These are phyloP conservation scores for Tiliacea aurago DNA, from an alignment of 2,888 invertebrate species.

Conservation along the genomic window DNA sequence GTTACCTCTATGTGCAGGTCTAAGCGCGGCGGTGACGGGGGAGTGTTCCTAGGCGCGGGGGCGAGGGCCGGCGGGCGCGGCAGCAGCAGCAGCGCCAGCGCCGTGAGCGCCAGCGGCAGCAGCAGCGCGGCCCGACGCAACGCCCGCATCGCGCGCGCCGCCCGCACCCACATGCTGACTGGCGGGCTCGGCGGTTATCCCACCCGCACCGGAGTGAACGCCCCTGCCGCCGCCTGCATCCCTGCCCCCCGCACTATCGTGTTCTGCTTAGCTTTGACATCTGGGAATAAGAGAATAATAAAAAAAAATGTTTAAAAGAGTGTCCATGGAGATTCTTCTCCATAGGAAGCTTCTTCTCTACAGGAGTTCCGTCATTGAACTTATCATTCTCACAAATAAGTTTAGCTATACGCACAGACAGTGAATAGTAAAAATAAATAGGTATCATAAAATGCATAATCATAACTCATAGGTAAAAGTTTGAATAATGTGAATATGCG, in stretches of 20 bases:
- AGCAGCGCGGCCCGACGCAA: slow-evolving; percentile 87
- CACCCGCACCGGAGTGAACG: slow-evolving; percentile 47
- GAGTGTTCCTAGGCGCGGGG: slow-evolving; percentile 68
- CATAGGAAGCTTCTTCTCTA: background rate
- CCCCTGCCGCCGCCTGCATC: slow-evolving; percentile 59
- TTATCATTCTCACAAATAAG: no score
- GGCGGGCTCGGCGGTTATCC: slow-evolving; percentile 53
- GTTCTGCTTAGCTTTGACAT: slow-evolving; percentile 48
- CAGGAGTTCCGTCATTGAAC: background rate
- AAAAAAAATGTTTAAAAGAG: background rate
- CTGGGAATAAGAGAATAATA: slow-evolving; percentile 38
- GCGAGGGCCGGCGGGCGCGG: slow-evolving; percentile 82
- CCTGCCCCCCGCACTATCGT: slow-evolving; percentile 56
- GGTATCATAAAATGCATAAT: no score
- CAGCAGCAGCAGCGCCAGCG: slow-evolving; percentile 88
- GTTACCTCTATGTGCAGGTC: slow-evolving; percentile 72
- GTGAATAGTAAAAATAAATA: no score
- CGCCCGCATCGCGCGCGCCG: slow-evolving; percentile 83
- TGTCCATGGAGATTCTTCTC: background rate
- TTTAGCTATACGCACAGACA: no score
- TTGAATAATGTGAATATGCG: no score
- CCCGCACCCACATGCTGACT: slow-evolving; percentile 83
- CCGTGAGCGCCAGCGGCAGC: slow-evolving; percentile 88
- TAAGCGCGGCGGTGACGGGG: slow-evolving; percentile 68
- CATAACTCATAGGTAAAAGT: no score